Evolutionary conservation across 2,113 vertebrate species (phyloP).

Genomic region (Aegotheles bennettii): DNA sequence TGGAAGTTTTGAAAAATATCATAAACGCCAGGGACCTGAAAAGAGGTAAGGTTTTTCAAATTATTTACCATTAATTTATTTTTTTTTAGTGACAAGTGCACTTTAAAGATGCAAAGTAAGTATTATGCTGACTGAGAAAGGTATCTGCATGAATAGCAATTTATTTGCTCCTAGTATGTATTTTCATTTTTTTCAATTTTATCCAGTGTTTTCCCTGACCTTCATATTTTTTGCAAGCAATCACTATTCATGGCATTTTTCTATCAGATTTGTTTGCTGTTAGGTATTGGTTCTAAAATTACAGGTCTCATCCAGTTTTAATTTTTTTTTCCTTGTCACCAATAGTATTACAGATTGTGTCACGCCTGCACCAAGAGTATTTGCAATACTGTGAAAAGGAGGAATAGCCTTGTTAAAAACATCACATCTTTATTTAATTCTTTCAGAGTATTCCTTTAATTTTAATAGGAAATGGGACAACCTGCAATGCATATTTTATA

Average conservation of each 20-base stretch:
- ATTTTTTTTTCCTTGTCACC: neutral
- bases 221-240: slow-evolving; percentile 7
- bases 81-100: neutral
- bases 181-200: neutral
- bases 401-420: slow-evolving; percentile 1
- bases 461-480: slow-evolving; percentile 48
- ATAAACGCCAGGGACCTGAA: neutral
- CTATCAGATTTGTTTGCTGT: neutral
- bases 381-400: neutral
- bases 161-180: neutral
- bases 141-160: neutral
- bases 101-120: neutral
- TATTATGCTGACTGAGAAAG: neutral
- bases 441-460: slow-evolving; percentile 29
- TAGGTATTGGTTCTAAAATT: slow-evolving; percentile 40
- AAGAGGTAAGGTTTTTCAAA: neutral
- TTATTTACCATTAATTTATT: neutral
- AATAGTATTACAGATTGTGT: neutral
- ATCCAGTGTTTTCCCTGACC: neutral
- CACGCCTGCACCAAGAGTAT: neutral
- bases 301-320: slow-evolving; percentile 18
- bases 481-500: slow-evolving; percentile 43
- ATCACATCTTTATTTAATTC: slow-evolving; percentile 18
- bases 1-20: neutral
- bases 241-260: neutral